Base-by-base conservation (phyloP, 2,113 vertebrate genomes). In the Callopanchax toddi region DNA sequence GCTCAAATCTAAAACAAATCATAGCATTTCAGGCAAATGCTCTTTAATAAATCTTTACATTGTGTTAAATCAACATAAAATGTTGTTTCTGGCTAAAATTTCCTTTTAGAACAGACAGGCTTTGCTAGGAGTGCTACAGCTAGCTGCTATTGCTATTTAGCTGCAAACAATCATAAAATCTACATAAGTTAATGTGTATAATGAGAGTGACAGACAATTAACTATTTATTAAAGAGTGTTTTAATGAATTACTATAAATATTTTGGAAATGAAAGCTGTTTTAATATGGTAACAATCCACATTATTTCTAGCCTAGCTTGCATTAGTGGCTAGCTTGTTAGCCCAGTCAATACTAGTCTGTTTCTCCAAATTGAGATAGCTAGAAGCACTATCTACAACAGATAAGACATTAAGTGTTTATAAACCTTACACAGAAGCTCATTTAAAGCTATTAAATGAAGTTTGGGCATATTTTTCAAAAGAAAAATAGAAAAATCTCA, bases 401-500 rank as follows among this genome's bases (percentile, higher is more conserved):
- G 23, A 25, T 7, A 50, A 50, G 8, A 11, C 4, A 18, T 11
- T 51, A n/a, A 12, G 11, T 12, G 11, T 20, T 20, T 20, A 34
- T 34, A 36, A 7, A n/a, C 7, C 13, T 20, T 20, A n/a, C 5
- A 20, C 6, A 36, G n/a, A 21, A 13, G 4, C 50, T 20, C 4
- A 13, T 9, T 29, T 32, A 11, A 52, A 32, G 29, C 29, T 32
- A 6, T 32, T 32, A 32, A n/a, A n/a, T n/a, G n/a, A n/a, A n/a
- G n/a, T n/a, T n/a, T n/a, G n/a, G n/a, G n/a, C 29, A 8, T 32
- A 32, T 32, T 5, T 32, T 32, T 32, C 6, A 6, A 9, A 32
- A 6, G 10, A 32, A 32, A 32, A 32, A 32, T 6, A 32, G n/a
- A 37, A 43, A 61, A 53, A 45, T 21, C 57, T 32, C 43, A 81